Conservation (phyloP, 2,113 vertebrate species). For the Tamias sibiricus region DNA sequence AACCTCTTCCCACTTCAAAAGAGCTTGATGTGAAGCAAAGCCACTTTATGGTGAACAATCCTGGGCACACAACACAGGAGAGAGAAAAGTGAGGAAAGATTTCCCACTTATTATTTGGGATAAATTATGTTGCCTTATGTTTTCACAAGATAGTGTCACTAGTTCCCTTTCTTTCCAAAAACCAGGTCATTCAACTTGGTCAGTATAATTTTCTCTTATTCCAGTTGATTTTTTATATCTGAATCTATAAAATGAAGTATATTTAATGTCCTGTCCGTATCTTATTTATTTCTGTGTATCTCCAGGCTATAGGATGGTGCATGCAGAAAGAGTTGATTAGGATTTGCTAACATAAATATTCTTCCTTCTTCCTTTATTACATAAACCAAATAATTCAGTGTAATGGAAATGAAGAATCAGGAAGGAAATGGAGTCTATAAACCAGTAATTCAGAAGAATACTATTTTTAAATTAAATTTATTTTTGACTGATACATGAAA, state of each 20-base stretch:
- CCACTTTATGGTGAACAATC: background rate
- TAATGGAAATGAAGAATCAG: background rate
- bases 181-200: background rate
- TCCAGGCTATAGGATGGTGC: background rate
- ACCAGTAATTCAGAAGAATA: background rate
- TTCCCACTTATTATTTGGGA: background rate
- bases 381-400: background rate
- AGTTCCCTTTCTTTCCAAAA: background rate
- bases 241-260: background rate
- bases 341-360: background rate
- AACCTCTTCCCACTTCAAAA: background rate
- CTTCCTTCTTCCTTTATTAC: background rate
- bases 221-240: too few species aligned
- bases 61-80: background rate
- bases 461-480: background rate
- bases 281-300: background rate
- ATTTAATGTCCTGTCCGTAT: background rate
- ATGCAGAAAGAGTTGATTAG: background rate
- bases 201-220: background rate
- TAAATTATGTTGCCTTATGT: background rate
- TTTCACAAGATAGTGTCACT: background rate
- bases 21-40: background rate
- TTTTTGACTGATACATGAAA: background rate
- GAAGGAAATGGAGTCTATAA: background rate
- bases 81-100: background rate